These are phyloP conservation scores for Serripes groenlandicus DNA, from an alignment of 2,888 invertebrate species.

Conservation along the genomic window DNA sequence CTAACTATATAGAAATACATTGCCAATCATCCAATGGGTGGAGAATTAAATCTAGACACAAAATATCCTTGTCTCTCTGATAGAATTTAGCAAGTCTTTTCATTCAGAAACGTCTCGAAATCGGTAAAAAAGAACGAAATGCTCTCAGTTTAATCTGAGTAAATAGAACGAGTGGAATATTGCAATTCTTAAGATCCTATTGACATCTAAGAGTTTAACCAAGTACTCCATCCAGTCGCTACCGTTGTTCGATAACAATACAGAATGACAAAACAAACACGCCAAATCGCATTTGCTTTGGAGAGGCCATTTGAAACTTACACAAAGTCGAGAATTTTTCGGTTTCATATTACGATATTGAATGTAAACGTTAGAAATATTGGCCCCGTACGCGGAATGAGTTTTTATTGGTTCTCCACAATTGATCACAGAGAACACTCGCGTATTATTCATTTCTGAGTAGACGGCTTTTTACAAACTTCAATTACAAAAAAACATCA, in stretches of 20 bases:
- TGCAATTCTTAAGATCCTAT: slow-evolving; percentile 41
- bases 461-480: no score
- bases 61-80: no score
- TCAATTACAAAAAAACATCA: no score
- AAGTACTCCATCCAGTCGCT: slow-evolving; percentile 28
- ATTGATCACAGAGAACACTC: no score
- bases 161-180: slow-evolving; percentile 43
- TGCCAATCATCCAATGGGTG: no score
- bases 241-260: slow-evolving; percentile 46
- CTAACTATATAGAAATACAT: no score
- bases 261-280: slow-evolving; percentile 57
- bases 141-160: slow-evolving; percentile 22
- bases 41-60: no score
- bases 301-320: slow-evolving; percentile 12
- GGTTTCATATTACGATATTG: slow-evolving; percentile 16
- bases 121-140: no score
- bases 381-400: not conserved
- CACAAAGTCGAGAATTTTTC: slow-evolving; percentile 11
- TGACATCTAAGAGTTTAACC: slow-evolving; percentile 50
- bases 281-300: slow-evolving; percentile 45
- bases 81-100: no score
- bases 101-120: no score
- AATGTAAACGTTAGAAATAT: not conserved
- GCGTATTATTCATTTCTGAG: no score
- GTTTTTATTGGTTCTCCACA: no score